These are phyloP conservation scores for Phalera bucephala DNA, from an alignment of 2,888 invertebrate species.

Conservation along the genomic window DNA sequence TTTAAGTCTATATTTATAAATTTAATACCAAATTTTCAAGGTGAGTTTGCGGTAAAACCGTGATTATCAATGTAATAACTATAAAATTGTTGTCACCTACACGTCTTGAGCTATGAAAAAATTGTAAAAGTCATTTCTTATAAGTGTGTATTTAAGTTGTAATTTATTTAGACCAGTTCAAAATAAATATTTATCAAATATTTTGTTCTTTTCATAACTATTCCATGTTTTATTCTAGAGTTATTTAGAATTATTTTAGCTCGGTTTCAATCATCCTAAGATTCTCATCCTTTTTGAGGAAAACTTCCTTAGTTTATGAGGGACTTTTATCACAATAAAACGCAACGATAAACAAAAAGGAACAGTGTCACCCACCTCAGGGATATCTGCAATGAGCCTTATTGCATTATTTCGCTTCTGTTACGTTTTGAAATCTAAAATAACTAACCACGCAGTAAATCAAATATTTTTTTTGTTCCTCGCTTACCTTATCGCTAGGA, in stretches of 20 bases:
- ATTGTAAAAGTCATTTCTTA: conserved; percentile 48
- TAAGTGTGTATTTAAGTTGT: conserved; percentile 53
- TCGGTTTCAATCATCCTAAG: no score
- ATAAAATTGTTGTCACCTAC: not conserved
- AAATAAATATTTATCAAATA: conserved; percentile 63
- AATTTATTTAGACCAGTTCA: conserved; percentile 73
- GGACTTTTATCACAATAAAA: no score
- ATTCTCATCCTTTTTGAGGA: no score
- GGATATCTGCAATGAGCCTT: no score
- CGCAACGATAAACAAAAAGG: no score
- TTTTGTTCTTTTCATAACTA: conserved; percentile 29
- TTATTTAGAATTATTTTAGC: no score
- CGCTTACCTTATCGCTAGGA: no score
- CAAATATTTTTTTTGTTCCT: no score
- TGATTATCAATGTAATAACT: conserved; percentile 7
- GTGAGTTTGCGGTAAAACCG: conserved; percentile 52
- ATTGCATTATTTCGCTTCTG: not conserved
- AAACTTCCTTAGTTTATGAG: no score
- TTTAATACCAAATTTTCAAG: conserved; percentile 30
- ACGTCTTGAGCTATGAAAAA: conserved; percentile 6
- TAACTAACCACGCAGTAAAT: conserved; percentile 26
- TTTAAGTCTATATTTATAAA: conserved; percentile 22
- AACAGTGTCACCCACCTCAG: no score
- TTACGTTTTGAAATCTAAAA: not conserved
- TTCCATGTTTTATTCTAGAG: conserved; percentile 2